A percentile compares a stretch with the other conserved stretches of the same genome.
Conservation (phyloP, 2,113 vertebrate genomes). For the Terrapene triunguis region DNA sequence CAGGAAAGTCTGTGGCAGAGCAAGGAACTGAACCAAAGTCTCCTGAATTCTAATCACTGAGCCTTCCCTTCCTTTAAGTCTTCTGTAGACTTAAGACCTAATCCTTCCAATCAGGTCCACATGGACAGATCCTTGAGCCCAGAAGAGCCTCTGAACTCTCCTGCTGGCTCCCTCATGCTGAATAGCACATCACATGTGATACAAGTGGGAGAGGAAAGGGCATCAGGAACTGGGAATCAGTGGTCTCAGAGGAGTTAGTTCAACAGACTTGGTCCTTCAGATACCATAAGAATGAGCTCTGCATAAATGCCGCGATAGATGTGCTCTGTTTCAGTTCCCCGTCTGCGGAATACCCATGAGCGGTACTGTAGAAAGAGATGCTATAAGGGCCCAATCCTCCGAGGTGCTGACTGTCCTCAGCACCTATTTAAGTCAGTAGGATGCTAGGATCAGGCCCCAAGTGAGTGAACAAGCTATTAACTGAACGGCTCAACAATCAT, state of each 20-base stretch:
- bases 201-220: background rate
- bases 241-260: background rate
- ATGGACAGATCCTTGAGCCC: background rate
- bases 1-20: background rate
- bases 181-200: background rate
- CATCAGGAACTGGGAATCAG: background rate
- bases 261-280: background rate
- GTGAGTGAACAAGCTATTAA: background rate
- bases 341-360: background rate
- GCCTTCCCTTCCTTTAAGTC: background rate
- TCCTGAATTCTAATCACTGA: background rate
- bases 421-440: background rate
- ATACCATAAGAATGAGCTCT: background rate
- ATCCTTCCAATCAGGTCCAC: background rate
- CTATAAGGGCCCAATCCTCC: background rate
- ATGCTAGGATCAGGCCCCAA: background rate
- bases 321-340: background rate
- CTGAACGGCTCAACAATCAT: conserved; percentile 33
- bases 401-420: background rate
- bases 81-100: background rate
- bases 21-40: background rate
- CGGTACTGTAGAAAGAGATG: background rate
- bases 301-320: background rate
- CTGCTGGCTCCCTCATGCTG: background rate
- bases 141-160: background rate